Percentiles rank a stretch among this genome's conserved stretches.
phyloP scores from a whole-genome alignment of 2,888 invertebrate genomes.

The Rhimphoctona megacephalus region DNA sequence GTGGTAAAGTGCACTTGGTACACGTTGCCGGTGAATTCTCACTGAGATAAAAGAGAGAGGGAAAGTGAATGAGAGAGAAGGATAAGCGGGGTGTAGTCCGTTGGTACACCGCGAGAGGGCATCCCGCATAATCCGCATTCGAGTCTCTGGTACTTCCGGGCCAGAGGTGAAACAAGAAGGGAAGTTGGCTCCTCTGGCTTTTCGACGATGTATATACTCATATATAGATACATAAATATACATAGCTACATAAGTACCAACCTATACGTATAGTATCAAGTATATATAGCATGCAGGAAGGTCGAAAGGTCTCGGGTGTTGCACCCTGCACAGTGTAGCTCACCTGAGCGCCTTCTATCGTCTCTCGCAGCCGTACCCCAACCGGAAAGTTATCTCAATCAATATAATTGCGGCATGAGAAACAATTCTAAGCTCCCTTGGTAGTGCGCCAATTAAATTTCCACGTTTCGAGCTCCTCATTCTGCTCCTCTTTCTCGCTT shows the following conservation, averaged over 20 bases:
- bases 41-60: constrained; percentile 27
- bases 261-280: constrained; percentile 7
- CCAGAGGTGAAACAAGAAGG: constrained; percentile 52
- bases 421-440: constrained; percentile 68
- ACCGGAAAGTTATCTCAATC: constrained; percentile 68
- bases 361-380: constrained; percentile 18
- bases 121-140: constrained; percentile 66
- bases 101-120: constrained; percentile 61
- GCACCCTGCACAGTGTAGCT: constrained; percentile 42
- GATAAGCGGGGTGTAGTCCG: constrained; percentile 1
- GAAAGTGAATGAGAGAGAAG: constrained; percentile 49
- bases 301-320: constrained; percentile 54
- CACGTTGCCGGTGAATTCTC: constrained; percentile 42
- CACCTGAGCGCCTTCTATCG: constrained; percentile 26
- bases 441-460: constrained; percentile 68
- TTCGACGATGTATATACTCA: constrained; percentile 26
- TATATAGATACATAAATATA: constrained; percentile 22
- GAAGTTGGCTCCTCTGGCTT: constrained; percentile 54
- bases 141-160: constrained; percentile 60
- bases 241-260: constrained; percentile 15
- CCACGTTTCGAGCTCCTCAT: constrained; percentile 19
- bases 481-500: constrained; percentile 1
- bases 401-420: constrained; percentile 66
- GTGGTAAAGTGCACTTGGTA: constrained; percentile 58
- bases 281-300: constrained; percentile 49